Evolutionary conservation across 2,888 invertebrate genomes (phyloP).

Genomic region (Cerceris ruficornis): DNA sequence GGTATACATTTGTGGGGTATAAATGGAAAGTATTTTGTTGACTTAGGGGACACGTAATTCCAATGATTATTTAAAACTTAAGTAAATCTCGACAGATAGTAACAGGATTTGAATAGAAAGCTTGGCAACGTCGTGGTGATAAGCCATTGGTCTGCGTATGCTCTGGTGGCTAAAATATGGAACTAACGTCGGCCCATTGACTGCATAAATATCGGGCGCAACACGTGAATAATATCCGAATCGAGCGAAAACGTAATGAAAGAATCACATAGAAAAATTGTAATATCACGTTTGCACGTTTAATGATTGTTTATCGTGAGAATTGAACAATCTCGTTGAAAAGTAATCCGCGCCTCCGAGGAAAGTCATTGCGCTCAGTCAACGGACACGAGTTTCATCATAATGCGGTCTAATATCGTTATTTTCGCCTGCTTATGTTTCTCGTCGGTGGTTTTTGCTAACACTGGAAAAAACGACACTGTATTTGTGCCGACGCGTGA

Average conservation of each 20-base stretch:
- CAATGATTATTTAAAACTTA: constrained; percentile 10
- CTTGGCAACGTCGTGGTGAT: constrained; percentile 48
- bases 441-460: constrained; percentile 42
- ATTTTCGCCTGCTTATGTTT: constrained; percentile 48
- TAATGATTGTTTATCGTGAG: constrained; percentile 6
- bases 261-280: constrained; percentile 19
- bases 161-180: constrained; percentile 45
- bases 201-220: constrained; percentile 65
- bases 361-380: constrained; percentile 17
- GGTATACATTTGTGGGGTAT: too few species aligned
- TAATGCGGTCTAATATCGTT: constrained; percentile 58
- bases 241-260: constrained; percentile 28
- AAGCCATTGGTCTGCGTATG: constrained; percentile 48
- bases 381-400: constrained; percentile 30
- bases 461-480: constrained; percentile 71
- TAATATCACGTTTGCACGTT: not conserved
- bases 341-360: constrained; percentile 5
- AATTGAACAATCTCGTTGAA: not conserved
- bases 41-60: not conserved
- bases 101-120: constrained; percentile 36
- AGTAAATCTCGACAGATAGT: constrained; percentile 3
- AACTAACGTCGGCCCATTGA: constrained; percentile 54
- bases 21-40: too few species aligned
- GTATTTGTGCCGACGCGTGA: constrained; percentile 85
- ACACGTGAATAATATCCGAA: constrained; percentile 61